Conservation (phyloP, 2,888 invertebrate species). For the Pherbina coryleti region DNA sequence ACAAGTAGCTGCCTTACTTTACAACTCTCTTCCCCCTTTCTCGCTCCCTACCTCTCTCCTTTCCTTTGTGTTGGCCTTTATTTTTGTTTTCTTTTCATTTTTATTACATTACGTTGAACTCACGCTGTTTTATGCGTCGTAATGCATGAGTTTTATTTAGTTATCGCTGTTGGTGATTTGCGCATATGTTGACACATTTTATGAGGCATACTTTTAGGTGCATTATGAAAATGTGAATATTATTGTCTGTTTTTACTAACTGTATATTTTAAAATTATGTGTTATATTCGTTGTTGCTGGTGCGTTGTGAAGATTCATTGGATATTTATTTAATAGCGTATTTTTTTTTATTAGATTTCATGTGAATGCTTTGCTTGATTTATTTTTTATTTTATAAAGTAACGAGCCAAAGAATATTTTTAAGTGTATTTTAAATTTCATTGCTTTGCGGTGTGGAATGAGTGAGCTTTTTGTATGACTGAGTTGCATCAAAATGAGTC, state of each 20-base stretch:
- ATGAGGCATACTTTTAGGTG: conserved; percentile 26
- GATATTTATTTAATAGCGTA: no score
- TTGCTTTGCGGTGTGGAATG: no score
- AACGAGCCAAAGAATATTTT: no score
- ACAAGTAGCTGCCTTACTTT: background rate
- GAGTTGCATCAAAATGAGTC: no score
- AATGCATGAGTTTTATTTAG: conserved; percentile 11
- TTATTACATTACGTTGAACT: background rate
- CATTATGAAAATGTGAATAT: conserved; percentile 14
- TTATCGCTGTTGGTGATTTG: background rate
- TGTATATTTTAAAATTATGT: background rate
- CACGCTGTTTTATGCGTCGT: background rate
- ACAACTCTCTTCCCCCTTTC: background rate
- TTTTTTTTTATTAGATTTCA: no score
- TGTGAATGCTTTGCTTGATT: no score
- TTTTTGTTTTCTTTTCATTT: background rate
- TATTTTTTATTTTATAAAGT: no score
- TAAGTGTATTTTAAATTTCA: no score
- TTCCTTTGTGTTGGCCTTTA: background rate
- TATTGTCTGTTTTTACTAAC: background rate
- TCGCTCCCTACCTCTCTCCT: background rate
- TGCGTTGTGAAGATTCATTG: no score
- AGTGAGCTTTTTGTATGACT: no score
- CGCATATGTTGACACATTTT: conserved; percentile 14
- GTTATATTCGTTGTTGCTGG: background rate